Conservation (phyloP, 2,888 invertebrate genomes). For the Phaedon cochleariae region DNA sequence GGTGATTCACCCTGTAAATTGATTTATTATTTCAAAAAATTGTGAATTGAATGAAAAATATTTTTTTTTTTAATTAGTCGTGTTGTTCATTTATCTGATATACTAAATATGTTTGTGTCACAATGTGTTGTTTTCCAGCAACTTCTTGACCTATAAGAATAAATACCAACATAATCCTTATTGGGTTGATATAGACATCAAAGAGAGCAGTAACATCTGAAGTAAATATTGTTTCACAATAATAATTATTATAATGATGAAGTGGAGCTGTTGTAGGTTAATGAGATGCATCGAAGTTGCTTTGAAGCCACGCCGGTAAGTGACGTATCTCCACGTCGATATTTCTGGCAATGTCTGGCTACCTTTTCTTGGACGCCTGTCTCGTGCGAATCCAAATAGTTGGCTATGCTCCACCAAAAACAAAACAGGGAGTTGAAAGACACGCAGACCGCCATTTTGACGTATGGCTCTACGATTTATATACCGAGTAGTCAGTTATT, state of each 20-base stretch:
- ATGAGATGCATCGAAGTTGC: conserved; percentile 52
- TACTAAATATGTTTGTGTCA: too few relatives aligned
- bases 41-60: too few relatives aligned
- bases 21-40: too few relatives aligned
- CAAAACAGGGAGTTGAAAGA: conserved; percentile 49
- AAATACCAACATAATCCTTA: neutral
- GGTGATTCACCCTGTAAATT: too few relatives aligned
- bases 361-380: conserved; percentile 50
- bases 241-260: conserved; percentile 43
- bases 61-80: too few relatives aligned
- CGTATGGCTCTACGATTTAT: conserved; percentile 52
- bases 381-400: conserved; percentile 46
- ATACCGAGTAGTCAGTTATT: conserved; percentile 56
- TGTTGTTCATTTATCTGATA: too few relatives aligned
- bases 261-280: conserved; percentile 49
- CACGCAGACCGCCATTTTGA: conserved; percentile 55
- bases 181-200: conserved; percentile 10
- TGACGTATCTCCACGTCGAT: conserved; percentile 50
- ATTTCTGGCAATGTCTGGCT: conserved; percentile 51
- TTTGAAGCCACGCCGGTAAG: conserved; percentile 54
- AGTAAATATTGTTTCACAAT: neutral
- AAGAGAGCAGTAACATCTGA: neutral
- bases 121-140: too few relatives aligned
- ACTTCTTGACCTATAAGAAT: too few relatives aligned
- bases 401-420: conserved; percentile 58